phyloP scores from a whole-genome alignment of 2,797 vertebrate genomes.

The Anabacerthia variegaticeps region DNA sequence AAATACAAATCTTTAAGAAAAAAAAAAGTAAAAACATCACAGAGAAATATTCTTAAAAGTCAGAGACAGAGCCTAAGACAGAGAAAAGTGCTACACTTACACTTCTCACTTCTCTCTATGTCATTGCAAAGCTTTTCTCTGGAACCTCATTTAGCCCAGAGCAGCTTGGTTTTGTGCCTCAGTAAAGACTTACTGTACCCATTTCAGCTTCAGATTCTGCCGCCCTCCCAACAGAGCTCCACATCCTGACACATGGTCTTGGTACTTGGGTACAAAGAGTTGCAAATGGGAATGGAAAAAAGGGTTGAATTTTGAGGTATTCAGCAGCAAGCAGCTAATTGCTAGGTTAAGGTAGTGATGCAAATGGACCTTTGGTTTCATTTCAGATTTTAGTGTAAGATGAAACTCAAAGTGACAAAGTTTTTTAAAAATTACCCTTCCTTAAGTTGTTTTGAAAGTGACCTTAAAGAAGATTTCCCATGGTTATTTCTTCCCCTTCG shows the following conservation, averaged over 20 bases:
- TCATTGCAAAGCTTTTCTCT: not conserved
- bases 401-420: not conserved
- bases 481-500: not conserved
- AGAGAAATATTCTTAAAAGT: not conserved
- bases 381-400: not conserved
- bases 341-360: not conserved
- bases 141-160: not conserved
- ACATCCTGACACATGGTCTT: not conserved
- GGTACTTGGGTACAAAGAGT: not conserved
- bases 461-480: not conserved
- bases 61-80: not conserved
- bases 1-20: not conserved
- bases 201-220: not conserved
- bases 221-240: not conserved
- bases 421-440: not conserved
- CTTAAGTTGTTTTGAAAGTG: not conserved
- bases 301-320: not conserved
- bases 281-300: not conserved
- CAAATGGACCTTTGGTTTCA: not conserved
- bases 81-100: not conserved
- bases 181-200: not conserved
- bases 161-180: not conserved
- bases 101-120: not conserved
- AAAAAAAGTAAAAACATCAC: not conserved
- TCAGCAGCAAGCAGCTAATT: not conserved